A percentile compares a stretch with the other conserved stretches of the same genome.
phyloP scores from a whole-genome alignment of 1,140 invertebrate genomes.

The Trachymyrmex cornetzi region DNA sequence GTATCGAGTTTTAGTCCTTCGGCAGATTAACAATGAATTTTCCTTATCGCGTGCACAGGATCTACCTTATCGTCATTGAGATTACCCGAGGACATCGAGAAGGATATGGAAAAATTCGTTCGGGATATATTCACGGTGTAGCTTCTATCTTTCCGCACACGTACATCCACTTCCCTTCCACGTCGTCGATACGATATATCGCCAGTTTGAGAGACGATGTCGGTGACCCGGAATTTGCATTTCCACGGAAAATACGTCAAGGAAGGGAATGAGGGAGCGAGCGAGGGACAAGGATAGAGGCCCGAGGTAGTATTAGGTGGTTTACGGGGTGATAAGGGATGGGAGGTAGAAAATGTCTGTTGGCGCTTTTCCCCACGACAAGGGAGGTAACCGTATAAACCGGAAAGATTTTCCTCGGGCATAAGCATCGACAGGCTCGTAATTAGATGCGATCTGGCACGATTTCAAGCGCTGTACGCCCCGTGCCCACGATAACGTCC shows the following conservation, averaged over 20 bases:
- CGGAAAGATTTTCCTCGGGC: conserved; percentile 59
- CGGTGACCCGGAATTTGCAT: conserved; percentile 78
- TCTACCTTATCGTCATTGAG: conserved; percentile 20
- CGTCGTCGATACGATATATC: conserved; percentile 73
- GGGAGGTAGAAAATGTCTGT: conserved; percentile 60
- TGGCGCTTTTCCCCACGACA: conserved; percentile 56
- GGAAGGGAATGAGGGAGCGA: conserved; percentile 9
- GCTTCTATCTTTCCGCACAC: conserved; percentile 75
- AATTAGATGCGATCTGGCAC: conserved; percentile 71
- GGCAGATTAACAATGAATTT: conserved; percentile 4
- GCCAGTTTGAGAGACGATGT: conserved; percentile 74
- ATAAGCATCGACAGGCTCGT: conserved; percentile 68
- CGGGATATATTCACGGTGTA: conserved; percentile 62
- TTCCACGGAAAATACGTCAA: conserved; percentile 74
- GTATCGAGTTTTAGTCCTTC: background rate
- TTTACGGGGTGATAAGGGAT: conserved; percentile 12
- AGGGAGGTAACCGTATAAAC: conserved; percentile 32
- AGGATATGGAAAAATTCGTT: conserved; percentile 69
- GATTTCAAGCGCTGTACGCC: conserved; percentile 49
- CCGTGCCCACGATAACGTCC: background rate
- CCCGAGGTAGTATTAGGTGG: conserved; percentile 8
- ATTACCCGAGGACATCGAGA: conserved; percentile 42
- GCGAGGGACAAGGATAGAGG: background rate
- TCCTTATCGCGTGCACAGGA: background rate
- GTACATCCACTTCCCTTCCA: conserved; percentile 74